Evolutionary conservation across 1,140 invertebrate species (phyloP).

Genomic region (Hylyphantes graminicola): DNA sequence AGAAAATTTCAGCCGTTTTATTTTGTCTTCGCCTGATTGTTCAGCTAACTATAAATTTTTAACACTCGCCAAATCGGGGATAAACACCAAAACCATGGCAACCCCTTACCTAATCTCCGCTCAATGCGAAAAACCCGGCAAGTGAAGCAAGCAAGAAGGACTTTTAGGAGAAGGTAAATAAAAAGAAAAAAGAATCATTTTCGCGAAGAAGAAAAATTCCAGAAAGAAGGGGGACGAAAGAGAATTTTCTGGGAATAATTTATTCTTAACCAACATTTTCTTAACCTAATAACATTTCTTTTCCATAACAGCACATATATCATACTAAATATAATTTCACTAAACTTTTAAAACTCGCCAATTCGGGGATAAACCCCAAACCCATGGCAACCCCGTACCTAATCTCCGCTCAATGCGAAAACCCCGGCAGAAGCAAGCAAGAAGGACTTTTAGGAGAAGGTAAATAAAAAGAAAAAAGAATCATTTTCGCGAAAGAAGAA

Average conservation of each 20-base stretch:
- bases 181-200: too few species aligned
- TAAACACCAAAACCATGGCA: not conserved
- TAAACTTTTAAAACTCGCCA: too few species aligned
- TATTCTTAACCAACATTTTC: conserved; percentile 61
- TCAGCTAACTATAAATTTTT: too few species aligned
- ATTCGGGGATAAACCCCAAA: not conserved
- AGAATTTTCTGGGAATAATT: conserved; percentile 57
- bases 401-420: conserved; percentile 46
- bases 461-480: too few species aligned
- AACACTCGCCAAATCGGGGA: not conserved
- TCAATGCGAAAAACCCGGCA: conserved; percentile 45
- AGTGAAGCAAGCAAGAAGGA: not conserved
- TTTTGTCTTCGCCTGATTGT: too few species aligned
- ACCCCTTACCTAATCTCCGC: conserved; percentile 4
- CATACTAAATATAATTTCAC: too few species aligned
- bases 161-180: not conserved
- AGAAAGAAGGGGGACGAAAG: conserved; percentile 18
- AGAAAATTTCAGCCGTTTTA: too few species aligned
- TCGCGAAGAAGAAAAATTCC: conserved; percentile 21
- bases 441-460: not conserved
- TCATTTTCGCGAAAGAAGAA: conserved; percentile 9
- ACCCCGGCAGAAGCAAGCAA: not conserved
- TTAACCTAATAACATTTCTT: too few species aligned
- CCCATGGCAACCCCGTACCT: not conserved
- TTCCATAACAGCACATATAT: too few species aligned